Conservation (phyloP, 2,797 vertebrate genomes). For the Tadarida brasiliensis region DNA sequence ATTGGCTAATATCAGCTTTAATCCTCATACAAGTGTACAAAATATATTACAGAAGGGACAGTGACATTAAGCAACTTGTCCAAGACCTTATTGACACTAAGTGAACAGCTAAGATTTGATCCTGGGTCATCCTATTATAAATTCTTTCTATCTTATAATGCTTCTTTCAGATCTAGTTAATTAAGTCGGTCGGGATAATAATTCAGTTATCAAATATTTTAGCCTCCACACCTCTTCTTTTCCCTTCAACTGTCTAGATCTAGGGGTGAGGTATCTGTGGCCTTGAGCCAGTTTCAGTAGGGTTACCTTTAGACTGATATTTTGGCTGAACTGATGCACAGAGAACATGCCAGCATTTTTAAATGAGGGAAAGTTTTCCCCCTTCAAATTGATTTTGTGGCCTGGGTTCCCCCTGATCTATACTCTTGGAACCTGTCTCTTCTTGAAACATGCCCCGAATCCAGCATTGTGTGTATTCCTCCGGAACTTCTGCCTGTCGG, state of each 20-base stretch:
- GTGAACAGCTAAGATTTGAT: background rate
- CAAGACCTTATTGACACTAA: background rate
- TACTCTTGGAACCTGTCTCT: background rate
- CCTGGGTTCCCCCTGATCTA: background rate
- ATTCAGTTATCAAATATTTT: background rate
- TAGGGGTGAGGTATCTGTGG: background rate
- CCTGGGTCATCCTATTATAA: background rate
- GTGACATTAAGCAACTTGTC: background rate
- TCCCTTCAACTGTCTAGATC: background rate
- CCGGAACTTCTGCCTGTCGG: background rate
- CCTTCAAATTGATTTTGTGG: background rate
- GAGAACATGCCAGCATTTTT: background rate
- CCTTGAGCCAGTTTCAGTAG: background rate
- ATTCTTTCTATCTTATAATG: background rate
- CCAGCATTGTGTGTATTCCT: background rate
- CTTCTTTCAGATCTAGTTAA: conserved; percentile 12
- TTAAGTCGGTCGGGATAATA: background rate
- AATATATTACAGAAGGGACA: background rate
- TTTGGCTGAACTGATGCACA: background rate
- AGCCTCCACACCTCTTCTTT: background rate
- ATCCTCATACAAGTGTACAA: background rate
- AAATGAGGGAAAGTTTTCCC: background rate
- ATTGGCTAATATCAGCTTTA: background rate
- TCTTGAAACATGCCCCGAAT: background rate
- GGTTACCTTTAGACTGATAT: background rate